Conservation (phyloP, 2,797 vertebrate genomes). For the Enteromius mattozi region DNA sequence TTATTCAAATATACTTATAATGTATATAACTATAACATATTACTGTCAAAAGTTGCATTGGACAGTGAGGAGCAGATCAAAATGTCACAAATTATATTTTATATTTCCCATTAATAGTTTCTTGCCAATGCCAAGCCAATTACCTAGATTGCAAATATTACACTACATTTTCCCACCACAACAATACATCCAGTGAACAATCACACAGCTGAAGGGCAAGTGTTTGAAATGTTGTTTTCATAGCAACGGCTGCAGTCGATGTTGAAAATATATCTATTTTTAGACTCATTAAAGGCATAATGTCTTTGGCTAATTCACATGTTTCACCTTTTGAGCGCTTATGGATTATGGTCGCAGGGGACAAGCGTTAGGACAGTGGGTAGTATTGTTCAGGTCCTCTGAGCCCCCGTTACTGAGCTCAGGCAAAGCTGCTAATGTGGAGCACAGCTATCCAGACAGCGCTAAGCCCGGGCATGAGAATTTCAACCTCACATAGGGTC, state of each 20-base stretch:
- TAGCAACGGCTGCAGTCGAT: conserved; percentile 61
- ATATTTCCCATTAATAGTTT: background rate
- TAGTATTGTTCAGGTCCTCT: conserved; percentile 61
- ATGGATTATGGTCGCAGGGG: conserved; percentile 58
- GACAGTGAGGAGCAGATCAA: background rate
- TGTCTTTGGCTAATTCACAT: conserved; percentile 63
- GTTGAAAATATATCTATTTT: conserved; percentile 64
- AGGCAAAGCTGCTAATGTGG: conserved; percentile 59
- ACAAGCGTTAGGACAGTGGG: conserved; percentile 54
- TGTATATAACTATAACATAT: background rate
- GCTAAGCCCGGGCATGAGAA: conserved; percentile 49
- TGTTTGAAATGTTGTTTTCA: conserved; percentile 61
- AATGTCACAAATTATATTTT: background rate
- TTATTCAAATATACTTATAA: background rate
- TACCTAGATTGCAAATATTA: background rate
- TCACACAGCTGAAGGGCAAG: conserved; percentile 16
- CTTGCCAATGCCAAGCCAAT: background rate
- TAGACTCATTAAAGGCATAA: conserved; percentile 64
- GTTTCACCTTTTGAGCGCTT: conserved; percentile 65
- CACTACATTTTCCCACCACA: conserved; percentile 1
- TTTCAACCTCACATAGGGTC: conserved; percentile 31
- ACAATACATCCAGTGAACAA: conserved; percentile 26
- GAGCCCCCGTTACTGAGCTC: conserved; percentile 55
- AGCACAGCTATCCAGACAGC: conserved; percentile 55
- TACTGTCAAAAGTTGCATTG: background rate